Percentiles rank a stretch among this genome's conserved stretches.
Conservation (phyloP, 1,140 invertebrate species). For the Drosophila bipectinata region DNA sequence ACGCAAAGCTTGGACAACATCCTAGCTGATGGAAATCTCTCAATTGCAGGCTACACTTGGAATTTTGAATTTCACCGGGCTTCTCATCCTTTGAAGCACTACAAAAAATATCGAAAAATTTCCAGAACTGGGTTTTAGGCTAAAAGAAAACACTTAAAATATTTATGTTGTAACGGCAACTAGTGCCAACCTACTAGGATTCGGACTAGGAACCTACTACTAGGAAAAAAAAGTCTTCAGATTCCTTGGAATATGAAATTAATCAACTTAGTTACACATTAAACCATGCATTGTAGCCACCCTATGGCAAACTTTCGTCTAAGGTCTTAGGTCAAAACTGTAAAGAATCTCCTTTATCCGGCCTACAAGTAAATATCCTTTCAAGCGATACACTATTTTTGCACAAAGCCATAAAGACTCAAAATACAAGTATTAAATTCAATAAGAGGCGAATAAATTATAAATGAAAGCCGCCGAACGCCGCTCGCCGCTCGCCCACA, state of each 20-base stretch:
- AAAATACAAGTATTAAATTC: conserved; percentile 23
- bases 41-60: not conserved
- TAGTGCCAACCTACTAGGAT: conserved; percentile 14
- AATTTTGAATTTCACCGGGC: conserved; percentile 42
- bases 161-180: not conserved
- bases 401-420: not conserved
- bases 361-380: too few species aligned
- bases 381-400: not conserved
- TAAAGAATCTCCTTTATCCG: too few species aligned
- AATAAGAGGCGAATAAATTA: conserved; percentile 38
- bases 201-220: not conserved
- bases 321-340: too few species aligned
- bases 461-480: conserved; percentile 6
- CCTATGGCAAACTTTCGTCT: too few species aligned
- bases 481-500: conserved; percentile 2
- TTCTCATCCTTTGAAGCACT: conserved; percentile 2
- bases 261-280: too few species aligned
- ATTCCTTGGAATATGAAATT: too few species aligned
- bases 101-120: not conserved
- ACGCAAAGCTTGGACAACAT: conserved; percentile 22
- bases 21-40: not conserved
- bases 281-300: too few species aligned
- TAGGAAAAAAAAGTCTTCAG: too few species aligned
- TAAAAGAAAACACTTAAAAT: not conserved
- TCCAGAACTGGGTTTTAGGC: not conserved